Evolutionary conservation across 2,888 invertebrate genomes (phyloP), one percentile per base, ranked within the genome.

Genomic region (Iphiclides podalirius): DNA sequence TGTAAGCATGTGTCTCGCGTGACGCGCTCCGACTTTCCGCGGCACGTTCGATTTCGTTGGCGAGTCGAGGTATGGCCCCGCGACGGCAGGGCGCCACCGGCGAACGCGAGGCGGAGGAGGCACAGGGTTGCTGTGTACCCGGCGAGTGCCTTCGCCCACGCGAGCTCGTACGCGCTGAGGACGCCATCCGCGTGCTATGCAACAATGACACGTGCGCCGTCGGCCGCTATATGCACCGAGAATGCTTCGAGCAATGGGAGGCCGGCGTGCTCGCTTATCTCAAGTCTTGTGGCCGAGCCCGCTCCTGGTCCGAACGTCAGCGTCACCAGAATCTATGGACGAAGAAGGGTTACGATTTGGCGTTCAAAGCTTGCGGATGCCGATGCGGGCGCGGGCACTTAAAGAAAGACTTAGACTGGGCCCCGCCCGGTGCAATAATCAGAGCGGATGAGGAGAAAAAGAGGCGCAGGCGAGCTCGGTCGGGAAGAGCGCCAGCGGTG

Each of bases 241-340:
- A 95, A 79, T 98, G 98, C 84, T 98, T 98, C 89, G 96, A 97
- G 61, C 92, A 94, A 64, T 98, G 97, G 97, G 98, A 98, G 84
- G 94, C 94, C 77, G 92, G 94, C 28, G 95, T 98, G 50, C 90
- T 98, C 60, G 94, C 94, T 44, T 96, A 96, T 72, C 90, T 98
- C 53, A 96, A 97, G 78, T 94, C 95, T 26, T 96, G 96, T 84
- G 97, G 97, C 41, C 90, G 98, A 26, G 97, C 98, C 2, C 91
- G 98, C 14, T 96, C 95, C 59, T 98, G 98, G 98, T 97, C 97
- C 28, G 98, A 98, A 76, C 92, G 97, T 51, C 98, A 98, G 79
- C 92, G 98, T 17, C 93, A 94, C 66, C 98, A 98, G 87, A 98
- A 98, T 82, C 87, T 98, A 52, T 98, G 98, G 98, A 97, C 98